Conservation (phyloP, 1,140 invertebrate genomes). For the Pantala flavescens region DNA sequence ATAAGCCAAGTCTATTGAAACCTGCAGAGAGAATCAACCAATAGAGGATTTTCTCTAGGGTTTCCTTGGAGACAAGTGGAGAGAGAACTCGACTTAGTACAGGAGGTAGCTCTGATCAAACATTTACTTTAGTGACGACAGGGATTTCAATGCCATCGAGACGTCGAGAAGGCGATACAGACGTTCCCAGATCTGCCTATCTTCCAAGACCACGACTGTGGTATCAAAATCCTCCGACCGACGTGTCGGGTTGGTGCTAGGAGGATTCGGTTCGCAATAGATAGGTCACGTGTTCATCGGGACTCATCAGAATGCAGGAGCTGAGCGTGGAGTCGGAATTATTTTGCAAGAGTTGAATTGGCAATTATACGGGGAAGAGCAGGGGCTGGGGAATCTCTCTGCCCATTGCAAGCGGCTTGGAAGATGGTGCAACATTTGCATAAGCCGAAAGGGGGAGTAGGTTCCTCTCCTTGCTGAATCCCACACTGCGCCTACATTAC, state of each 20-base stretch:
- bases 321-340: neutral
- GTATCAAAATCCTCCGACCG: neutral
- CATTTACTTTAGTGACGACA: no score
- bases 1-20: no score
- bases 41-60: no score
- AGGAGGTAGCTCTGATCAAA: no score
- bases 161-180: no score
- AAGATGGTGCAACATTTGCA: conserved; percentile 5
- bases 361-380: neutral
- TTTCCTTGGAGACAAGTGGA: no score
- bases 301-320: neutral
- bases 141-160: no score
- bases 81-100: no score
- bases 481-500: neutral
- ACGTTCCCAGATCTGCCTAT: no score
- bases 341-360: conserved; percentile 10
- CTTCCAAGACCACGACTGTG: no score
- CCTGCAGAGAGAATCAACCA: no score
- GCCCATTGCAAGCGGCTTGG: neutral
- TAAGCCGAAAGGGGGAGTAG: neutral
- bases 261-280: neutral
- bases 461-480: neutral
- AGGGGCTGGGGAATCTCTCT: neutral
- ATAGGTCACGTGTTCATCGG: neutral
- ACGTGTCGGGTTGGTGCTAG: neutral